Percentiles rank a stretch among this genome's conserved stretches.
Conservation (phyloP, 1,140 invertebrate species). For the Gerris buenoi region DNA sequence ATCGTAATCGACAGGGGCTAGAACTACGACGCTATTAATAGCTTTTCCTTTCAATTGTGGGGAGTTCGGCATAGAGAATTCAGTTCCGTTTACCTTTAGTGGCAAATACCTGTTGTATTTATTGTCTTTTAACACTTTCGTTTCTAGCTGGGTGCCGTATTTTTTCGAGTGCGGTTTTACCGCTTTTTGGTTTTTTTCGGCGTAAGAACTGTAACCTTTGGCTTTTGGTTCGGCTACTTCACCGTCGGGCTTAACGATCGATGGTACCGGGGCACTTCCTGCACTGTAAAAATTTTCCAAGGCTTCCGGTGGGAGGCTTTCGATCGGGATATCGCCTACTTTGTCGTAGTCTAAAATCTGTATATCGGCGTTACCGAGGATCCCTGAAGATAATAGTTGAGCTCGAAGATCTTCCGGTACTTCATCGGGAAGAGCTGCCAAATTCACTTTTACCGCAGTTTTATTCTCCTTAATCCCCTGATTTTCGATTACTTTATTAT, state of each 20-base stretch:
- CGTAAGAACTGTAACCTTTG: slow-evolving; percentile 40
- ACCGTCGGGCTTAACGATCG: slow-evolving; percentile 19
- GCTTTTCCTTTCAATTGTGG: slow-evolving; percentile 51
- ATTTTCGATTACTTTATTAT: not conserved
- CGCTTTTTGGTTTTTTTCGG: slow-evolving; percentile 42
- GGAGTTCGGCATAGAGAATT: slow-evolving; percentile 63
- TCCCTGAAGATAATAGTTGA: slow-evolving; percentile 67
- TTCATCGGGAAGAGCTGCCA: slow-evolving; percentile 58
- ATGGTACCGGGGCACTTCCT: slow-evolving; percentile 30
- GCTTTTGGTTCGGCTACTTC: slow-evolving; percentile 60
- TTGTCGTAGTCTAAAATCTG: slow-evolving; percentile 74
- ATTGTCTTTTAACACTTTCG: slow-evolving; percentile 51
- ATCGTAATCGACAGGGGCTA: slow-evolving; percentile 59
- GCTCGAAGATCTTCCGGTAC: slow-evolving; percentile 69
- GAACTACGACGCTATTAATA: slow-evolving; percentile 63
- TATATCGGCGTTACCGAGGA: slow-evolving; percentile 70
- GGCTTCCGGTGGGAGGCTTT: slow-evolving; percentile 69
- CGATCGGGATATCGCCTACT: slow-evolving; percentile 68
- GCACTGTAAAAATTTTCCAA: slow-evolving; percentile 60
- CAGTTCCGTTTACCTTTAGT: slow-evolving; percentile 63
- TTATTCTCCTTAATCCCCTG: slow-evolving; percentile 27
- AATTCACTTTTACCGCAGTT: slow-evolving; percentile 37
- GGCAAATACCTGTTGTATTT: slow-evolving; percentile 69
- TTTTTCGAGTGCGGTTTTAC: slow-evolving; percentile 52
- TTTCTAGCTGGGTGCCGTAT: slow-evolving; percentile 53